Evolutionary conservation across 2,113 vertebrate genomes (phyloP).

Genomic region (Cryptotis parvus): DNA sequence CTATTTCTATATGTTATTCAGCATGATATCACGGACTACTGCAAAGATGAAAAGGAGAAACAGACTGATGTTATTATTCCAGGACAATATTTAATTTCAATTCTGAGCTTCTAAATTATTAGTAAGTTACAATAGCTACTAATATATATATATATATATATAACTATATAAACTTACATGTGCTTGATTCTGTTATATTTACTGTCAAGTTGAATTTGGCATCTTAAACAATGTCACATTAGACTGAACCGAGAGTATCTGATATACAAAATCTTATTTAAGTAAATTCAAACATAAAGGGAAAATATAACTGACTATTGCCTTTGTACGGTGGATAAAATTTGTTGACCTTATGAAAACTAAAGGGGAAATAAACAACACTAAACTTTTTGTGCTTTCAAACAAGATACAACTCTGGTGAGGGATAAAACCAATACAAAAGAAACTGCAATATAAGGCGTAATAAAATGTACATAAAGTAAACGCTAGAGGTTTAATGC

Average conservation of each 20-base stretch:
- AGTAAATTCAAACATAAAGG: not conserved
- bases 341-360: not conserved
- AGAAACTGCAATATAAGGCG: not conserved
- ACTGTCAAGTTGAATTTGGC: not conserved
- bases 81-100: not conserved
- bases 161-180: not conserved
- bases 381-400: not conserved
- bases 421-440: not conserved
- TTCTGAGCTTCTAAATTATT: not conserved
- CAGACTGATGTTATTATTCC: not conserved
- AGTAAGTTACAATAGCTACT: not conserved
- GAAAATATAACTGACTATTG: not conserved
- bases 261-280: not conserved
- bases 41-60: not conserved
- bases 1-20: slow-evolving; percentile 9
- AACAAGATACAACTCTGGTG: rapidly evolving
- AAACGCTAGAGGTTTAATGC: not conserved
- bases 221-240: not conserved
- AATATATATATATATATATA: too few relatives aligned
- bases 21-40: not conserved
- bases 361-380: not conserved
- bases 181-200: not conserved
- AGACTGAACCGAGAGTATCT: not conserved
- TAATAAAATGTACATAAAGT: not conserved
- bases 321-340: not conserved